Evolutionary conservation across 2,888 invertebrate genomes (phyloP).

Genomic region (Pseudococcus viburni): DNA sequence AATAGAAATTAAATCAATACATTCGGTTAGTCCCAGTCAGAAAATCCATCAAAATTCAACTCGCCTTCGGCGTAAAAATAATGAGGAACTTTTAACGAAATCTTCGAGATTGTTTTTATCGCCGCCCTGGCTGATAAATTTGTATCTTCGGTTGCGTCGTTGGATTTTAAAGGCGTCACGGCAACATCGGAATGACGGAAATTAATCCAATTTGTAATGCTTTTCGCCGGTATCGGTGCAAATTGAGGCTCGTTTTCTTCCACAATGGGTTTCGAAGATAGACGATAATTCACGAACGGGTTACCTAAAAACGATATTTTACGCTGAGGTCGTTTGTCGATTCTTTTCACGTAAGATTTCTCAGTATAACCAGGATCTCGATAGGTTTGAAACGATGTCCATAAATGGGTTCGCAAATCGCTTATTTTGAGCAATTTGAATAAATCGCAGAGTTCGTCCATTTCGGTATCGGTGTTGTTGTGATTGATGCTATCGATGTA

Average conservation of each 20-base stretch:
- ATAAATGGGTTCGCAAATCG: no score
- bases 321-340: background rate
- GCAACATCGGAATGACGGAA: background rate
- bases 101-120: background rate
- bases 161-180: background rate
- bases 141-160: background rate
- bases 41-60: slow-evolving; percentile 32
- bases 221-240: background rate
- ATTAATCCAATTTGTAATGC: background rate
- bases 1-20: background rate
- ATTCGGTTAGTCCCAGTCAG: background rate
- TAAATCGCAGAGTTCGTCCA: slow-evolving; percentile 20
- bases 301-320: background rate
- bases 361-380: background rate
- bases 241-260: background rate
- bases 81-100: background rate
- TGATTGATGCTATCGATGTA: slow-evolving; percentile 23
- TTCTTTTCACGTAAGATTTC: background rate
- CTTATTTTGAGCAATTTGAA: background rate
- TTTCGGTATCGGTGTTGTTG: background rate
- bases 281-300: background rate
- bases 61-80: slow-evolving; percentile 15
- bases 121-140: background rate
- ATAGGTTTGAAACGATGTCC: background rate
- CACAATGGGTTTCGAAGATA: background rate